These are phyloP conservation scores for Zapornia atra DNA, from an alignment of 2,113 vertebrate genomes.

Conservation along the genomic window DNA sequence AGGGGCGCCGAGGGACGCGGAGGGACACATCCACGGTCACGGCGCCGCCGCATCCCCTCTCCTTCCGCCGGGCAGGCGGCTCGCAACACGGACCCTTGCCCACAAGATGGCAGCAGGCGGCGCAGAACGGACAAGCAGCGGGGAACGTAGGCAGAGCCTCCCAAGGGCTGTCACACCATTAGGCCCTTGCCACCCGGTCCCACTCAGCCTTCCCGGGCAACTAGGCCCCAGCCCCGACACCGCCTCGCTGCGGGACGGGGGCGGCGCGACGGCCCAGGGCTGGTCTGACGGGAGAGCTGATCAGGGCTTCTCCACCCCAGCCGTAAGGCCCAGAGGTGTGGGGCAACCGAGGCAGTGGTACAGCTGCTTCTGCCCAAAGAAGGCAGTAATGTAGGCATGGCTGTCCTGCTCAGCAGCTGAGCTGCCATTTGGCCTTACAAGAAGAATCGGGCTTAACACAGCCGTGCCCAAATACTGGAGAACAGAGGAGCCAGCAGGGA, in stretches of 20 bases:
- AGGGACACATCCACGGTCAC: fast-evolving
- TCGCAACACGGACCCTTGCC: background rate
- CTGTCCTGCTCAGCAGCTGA: background rate
- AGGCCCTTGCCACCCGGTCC: too few relatives aligned
- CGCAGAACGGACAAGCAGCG: background rate
- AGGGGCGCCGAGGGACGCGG: too few relatives aligned
- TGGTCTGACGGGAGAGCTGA: fast-evolving
- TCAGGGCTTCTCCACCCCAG: too few relatives aligned
- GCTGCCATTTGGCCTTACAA: too few relatives aligned
- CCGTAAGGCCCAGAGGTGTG: fast-evolving
- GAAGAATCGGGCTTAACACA: background rate
- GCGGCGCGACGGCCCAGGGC: fast-evolving
- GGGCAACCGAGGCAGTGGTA: fast-evolving
- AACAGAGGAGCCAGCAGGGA: background rate
- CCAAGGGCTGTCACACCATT: fast-evolving
- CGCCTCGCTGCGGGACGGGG: background rate
- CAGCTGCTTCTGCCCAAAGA: fast-evolving
- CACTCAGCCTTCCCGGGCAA: too few relatives aligned
- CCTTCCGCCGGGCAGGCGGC: background rate
- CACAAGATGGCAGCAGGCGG: slow-evolving; percentile 60
- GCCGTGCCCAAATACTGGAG: too few relatives aligned
- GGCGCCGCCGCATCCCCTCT: fast-evolving
- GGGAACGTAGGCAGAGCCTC: too few relatives aligned
- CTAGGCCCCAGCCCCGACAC: too few relatives aligned
- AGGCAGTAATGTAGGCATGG: fast-evolving